Evolutionary conservation across 2,888 invertebrate species (phyloP).

Genomic region (Noctua janthe): DNA sequence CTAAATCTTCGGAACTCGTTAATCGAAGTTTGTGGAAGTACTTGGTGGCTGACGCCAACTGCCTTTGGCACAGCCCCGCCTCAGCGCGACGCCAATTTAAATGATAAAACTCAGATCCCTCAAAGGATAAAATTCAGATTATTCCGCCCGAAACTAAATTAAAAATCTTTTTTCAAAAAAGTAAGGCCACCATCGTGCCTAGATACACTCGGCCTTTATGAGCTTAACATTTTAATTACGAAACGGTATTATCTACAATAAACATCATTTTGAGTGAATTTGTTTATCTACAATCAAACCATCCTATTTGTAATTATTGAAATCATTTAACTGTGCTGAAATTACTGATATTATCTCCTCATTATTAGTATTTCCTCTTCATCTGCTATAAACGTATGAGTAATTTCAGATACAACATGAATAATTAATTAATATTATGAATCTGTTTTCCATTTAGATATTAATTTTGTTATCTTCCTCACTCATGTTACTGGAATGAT

Average conservation of each 20-base stretch:
- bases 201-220: constrained; percentile 47
- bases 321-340: constrained; percentile 7
- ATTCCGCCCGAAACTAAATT: constrained; percentile 80
- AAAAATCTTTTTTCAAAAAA: constrained; percentile 71
- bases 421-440: constrained; percentile 21
- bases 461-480: constrained; percentile 11
- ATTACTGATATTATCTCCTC: background rate
- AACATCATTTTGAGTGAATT: constrained; percentile 18
- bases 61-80: constrained; percentile 84
- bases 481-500: constrained; percentile 1
- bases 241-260: constrained; percentile 26
- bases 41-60: constrained; percentile 86
- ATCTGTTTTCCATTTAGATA: constrained; percentile 21
- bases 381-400: constrained; percentile 21
- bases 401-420: constrained; percentile 26
- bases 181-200: constrained; percentile 45
- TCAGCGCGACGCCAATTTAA: constrained; percentile 85
- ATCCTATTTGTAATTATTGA: background rate
- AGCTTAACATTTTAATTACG: constrained; percentile 58
- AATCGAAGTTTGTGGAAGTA: constrained; percentile 88
- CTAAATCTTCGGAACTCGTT: constrained; percentile 89
- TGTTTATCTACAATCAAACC: constrained; percentile 5
- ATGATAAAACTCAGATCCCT: constrained; percentile 87
- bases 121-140: constrained; percentile 86
- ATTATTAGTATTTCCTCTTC: background rate